Evolutionary conservation across 1,140 invertebrate genomes (phyloP).

Genomic region (Acromyrmex heyeri): DNA sequence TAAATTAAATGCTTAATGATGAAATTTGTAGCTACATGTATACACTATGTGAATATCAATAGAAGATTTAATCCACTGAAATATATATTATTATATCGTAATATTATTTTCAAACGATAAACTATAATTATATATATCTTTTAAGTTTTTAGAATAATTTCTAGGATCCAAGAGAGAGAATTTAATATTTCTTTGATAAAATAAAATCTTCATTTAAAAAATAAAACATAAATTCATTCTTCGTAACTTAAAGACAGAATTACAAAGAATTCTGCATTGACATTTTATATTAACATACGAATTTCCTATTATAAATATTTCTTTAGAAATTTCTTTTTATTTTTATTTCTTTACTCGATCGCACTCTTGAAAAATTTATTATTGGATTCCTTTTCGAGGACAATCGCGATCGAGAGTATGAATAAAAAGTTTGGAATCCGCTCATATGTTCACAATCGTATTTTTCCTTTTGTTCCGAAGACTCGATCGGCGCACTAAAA

Average conservation of each 20-base stretch:
- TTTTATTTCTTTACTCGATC: constrained; percentile 8
- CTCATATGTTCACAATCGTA: constrained; percentile 41
- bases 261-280: background rate
- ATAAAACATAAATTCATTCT: background rate
- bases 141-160: background rate
- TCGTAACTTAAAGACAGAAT: background rate
- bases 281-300: constrained; percentile 17
- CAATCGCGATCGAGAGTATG: constrained; percentile 49
- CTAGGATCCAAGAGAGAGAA: background rate
- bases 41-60: background rate
- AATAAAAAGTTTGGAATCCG: constrained; percentile 52
- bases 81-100: background rate
- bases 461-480: constrained; percentile 47
- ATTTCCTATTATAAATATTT: constrained; percentile 33
- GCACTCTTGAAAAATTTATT: constrained; percentile 39
- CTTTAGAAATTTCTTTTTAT: constrained; percentile 24
- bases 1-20: background rate
- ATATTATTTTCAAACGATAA: background rate
- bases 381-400: constrained; percentile 32
- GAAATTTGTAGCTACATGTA: background rate
- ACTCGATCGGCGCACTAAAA: constrained; percentile 41
- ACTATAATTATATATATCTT: background rate
- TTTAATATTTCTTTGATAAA: background rate
- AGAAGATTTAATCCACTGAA: background rate
- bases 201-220: background rate